These are phyloP conservation scores for Scylla paramamosain DNA, from an alignment of 1,140 invertebrate species.

Conservation along the genomic window DNA sequence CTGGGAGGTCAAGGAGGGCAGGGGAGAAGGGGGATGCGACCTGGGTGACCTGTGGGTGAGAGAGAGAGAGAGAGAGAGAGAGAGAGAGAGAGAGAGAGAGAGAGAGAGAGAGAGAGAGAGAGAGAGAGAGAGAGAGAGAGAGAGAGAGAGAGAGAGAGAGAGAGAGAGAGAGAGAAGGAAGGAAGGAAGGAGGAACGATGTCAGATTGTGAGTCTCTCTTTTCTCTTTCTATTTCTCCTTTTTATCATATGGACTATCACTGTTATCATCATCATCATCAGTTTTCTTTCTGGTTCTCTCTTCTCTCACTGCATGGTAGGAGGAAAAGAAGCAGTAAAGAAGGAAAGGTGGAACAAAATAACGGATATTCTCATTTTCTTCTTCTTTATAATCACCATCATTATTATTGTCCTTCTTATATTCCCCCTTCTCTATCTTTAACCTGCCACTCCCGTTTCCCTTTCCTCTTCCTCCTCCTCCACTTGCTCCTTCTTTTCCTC, in stretches of 20 bases:
- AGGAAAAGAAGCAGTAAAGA: background rate
- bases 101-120: background rate
- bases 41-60: no score
- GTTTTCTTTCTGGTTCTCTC: no score
- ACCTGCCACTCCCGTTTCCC: background rate
- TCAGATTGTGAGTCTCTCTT: no score
- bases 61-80: no score
- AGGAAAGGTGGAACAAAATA: slow-evolving; percentile 4
- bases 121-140: background rate
- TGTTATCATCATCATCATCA: no score
- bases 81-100: no score
- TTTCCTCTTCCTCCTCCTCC: background rate
- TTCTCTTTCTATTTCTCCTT: no score
- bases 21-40: no score
- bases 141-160: background rate
- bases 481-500: background rate
- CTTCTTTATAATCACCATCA: background rate
- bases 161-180: background rate
- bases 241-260: no score
- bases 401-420: no score
- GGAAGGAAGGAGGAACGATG: background rate
- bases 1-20: no score
- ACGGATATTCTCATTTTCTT: background rate
- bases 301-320: background rate
- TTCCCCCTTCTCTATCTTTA: no score